Evolutionary conservation across 53 echinoderm and acorn worm species (phyloP), one percentile per base, ranked within the genome.

Genomic region (Stichopus horrens): DNA sequence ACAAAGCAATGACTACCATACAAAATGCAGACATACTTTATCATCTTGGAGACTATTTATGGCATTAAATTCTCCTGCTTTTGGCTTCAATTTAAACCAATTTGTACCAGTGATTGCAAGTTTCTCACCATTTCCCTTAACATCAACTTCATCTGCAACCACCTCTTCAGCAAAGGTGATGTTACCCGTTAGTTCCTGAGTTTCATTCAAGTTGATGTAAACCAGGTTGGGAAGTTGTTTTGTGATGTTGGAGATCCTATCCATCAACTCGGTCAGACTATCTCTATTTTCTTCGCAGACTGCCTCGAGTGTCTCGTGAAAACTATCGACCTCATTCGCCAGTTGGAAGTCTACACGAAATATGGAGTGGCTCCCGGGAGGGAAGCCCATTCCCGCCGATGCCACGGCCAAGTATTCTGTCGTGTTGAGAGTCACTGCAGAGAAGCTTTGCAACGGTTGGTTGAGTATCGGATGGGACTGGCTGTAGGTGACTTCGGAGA

Each of bases 111-210:
- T 37, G 37, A 37, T 37, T 0, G 37, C 37, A 0, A 20, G 75
- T 7, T 4, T 52, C 85, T 85, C 67, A 85, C 85, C 20, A n/a
- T 66, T 59, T 63, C 85, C 87, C 6, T 80, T n/a, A 14, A 90
- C 13, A 23, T 21, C 56, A 10, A 82, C 74, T 7, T 60, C 75
- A 8, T 53, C 83, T 0, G 88, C 88, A 11, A 16, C 5, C 6
- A 89, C 51, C 20, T 76, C 75, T 11, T 52, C 86, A 8, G 79
- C 51, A 57, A 93, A 93, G 8, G 90, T 87, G 5, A 76, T 52
- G 21, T 76, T 94, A 74, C 94, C 94, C 77, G 75, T 91, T 8
- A 93, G 79, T 57, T 58, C 65, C 85, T 94, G 90, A 8, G 71
- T 79, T 37, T 92, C 57, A 53, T 89, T 89, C 11, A 23, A 5